phyloP scores from a whole-genome alignment of 53 echinoderm and acorn worm genomes.

The Pentamera pediparva region DNA sequence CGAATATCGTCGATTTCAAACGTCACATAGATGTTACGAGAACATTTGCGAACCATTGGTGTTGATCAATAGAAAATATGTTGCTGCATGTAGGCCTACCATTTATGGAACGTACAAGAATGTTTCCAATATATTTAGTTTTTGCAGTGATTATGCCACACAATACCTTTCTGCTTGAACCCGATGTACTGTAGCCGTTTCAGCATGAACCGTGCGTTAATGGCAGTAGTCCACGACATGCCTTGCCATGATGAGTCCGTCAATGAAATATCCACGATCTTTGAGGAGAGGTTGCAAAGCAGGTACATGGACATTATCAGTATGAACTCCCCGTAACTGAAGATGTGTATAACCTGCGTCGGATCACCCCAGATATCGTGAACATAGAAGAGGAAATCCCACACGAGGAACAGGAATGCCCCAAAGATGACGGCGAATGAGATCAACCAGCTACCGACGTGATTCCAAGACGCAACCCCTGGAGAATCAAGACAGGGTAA shows the following conservation, averaged over 20 bases:
- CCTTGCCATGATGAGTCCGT: neutral
- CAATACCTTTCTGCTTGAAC: neutral
- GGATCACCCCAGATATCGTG: neutral
- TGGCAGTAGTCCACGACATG: neutral
- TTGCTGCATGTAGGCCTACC: neutral
- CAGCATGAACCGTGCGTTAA: conserved; percentile 7
- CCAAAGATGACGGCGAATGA: neutral
- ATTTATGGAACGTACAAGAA: neutral
- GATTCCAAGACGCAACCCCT: conserved; percentile 9
- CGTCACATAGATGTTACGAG: too few relatives aligned
- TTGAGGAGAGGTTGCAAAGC: neutral
- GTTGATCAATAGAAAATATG: too few relatives aligned
- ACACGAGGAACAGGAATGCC: neutral
- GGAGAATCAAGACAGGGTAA: neutral
- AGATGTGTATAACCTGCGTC: neutral
- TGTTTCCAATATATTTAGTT: neutral
- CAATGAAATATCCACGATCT: too few relatives aligned
- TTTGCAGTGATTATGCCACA: neutral
- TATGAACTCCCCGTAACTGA: neutral
- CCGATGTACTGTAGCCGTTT: conserved; percentile 14
- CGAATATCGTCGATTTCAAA: too few relatives aligned
- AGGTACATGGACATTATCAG: neutral
- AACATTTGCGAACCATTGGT: too few relatives aligned
- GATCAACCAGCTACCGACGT: neutral
- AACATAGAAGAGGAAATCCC: neutral